A percentile compares a stretch with the other conserved stretches of the same genome.
Evolutionary conservation across 2,113 vertebrate species (phyloP).

Genomic region (Pteropus alecto): DNA sequence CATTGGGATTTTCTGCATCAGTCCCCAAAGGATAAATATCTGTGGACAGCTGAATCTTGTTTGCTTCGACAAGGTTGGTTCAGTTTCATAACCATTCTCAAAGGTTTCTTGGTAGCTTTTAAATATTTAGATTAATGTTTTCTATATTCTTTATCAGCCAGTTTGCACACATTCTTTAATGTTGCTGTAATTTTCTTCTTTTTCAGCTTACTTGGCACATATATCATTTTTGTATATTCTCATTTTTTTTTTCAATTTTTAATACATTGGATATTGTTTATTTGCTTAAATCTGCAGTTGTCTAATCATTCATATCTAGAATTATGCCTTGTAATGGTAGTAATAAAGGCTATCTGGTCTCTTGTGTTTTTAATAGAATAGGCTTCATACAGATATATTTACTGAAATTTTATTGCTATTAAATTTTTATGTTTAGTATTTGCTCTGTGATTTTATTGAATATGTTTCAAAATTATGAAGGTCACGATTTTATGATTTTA

Average conservation of each 20-base stretch:
- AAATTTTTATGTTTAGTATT: not conserved
- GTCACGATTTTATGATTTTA: not conserved
- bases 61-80: slow-evolving; percentile 96
- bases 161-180: not conserved
- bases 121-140: not conserved
- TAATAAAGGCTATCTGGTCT: not conserved
- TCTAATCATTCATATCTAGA: not conserved
- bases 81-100: slow-evolving; percentile 45
- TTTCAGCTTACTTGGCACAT: not conserved
- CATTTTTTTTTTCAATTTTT: not conserved
- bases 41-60: slow-evolving; percentile 98
- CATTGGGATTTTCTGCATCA: slow-evolving; percentile 97
- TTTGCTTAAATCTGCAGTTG: not conserved
- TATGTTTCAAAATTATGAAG: not conserved
- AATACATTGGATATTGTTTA: not conserved
- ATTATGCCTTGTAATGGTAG: not conserved
- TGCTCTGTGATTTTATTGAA: not conserved
- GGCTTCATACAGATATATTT: not conserved
- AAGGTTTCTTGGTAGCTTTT: slow-evolving; percentile 13
- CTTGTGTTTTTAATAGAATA: slow-evolving; percentile 3
- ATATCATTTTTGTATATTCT: not conserved
- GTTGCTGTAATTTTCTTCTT: not conserved
- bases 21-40: slow-evolving; percentile 98
- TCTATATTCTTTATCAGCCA: not conserved
- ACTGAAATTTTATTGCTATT: not conserved